Evolutionary conservation across 2,888 invertebrate genomes (phyloP).

Genomic region (Dolomedes plantarius): DNA sequence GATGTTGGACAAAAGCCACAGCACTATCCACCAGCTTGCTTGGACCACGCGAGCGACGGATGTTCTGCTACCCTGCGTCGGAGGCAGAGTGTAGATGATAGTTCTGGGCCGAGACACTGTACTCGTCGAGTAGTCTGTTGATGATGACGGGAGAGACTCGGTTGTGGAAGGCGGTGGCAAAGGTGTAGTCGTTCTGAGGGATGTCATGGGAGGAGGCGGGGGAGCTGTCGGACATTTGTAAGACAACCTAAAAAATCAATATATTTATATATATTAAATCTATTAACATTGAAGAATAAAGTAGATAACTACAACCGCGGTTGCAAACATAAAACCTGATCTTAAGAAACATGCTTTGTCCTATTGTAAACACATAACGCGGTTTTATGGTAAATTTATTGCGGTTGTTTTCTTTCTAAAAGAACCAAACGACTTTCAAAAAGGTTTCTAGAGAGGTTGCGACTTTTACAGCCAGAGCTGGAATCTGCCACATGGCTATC

Average conservation of each 20-base stretch:
- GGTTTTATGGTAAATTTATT: too few relatives aligned
- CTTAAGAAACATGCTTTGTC: too few relatives aligned
- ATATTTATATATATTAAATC: too few relatives aligned
- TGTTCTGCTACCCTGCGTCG: slow-evolving; percentile 62
- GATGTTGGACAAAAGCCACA: neutral
- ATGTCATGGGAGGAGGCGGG: slow-evolving; percentile 35
- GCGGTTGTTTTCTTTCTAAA: too few relatives aligned
- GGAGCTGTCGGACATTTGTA: slow-evolving; percentile 66
- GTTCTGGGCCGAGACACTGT: slow-evolving; percentile 43
- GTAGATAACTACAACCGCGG: too few relatives aligned
- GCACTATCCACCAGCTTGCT: neutral
- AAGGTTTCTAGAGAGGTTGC: too few relatives aligned
- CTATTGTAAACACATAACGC: too few relatives aligned
- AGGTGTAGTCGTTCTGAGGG: slow-evolving; percentile 41
- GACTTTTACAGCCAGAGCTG: too few relatives aligned
- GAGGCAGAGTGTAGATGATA: slow-evolving; percentile 67
- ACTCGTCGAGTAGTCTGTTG: slow-evolving; percentile 1
- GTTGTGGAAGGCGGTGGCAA: slow-evolving; percentile 36
- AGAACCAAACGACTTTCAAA: too few relatives aligned
- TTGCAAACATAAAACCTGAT: too few relatives aligned
- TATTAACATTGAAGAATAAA: too few relatives aligned
- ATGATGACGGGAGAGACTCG: neutral
- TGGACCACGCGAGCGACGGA: slow-evolving; percentile 58
- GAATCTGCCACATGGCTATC: too few relatives aligned
- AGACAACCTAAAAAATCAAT: slow-evolving; percentile 38